Base-by-base conservation (phyloP, 2,113 vertebrate species). In the Aphelocoma coerulescens region DNA sequence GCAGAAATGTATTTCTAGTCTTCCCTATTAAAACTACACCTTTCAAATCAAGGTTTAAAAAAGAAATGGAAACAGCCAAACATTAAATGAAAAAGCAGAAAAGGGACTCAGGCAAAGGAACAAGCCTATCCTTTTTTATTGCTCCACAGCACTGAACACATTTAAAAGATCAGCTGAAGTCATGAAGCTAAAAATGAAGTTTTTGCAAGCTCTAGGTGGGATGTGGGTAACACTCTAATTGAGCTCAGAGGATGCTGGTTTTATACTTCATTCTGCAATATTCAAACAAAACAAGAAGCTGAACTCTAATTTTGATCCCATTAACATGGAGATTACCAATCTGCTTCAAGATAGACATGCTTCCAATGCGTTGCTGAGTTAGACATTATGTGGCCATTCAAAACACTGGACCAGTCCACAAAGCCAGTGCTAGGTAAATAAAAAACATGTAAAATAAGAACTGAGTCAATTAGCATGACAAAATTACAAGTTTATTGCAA, bases 401-500 rank as follows among this genome's bases (percentile, higher is more conserved):
- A 83, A 86, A 77, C 59, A 87, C 35, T 85, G 67, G 46, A 35
- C 32, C 44, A 71, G 52, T 33, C 23, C 46, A 43, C 46, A 39
- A 5, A 81, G 65, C 35, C 59, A 92, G 30, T 26, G 23, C 27
- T 77, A 81, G 33, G 41, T 59, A 86, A 82, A 76, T 69, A 67
- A 89, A 85, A 93, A 52, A 9, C 22, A 58, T 4, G 17, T 43
- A 63, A 89, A 95, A 21, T 63, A 95, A 69, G n/a, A 89, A 89
- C 32, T 5, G 57, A 91, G 43, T 44, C 86, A 86, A 89, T 69
- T n/a, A 93, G 44, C 82, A 54, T 76, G 85, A 92, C 61, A 75
- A 95, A 97, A 96, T 92, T 39, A 68, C 18, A 80, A 75, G 37
- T 95, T 95, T 95, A 96, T 93, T 97, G 77, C 65, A 84, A 59